These are phyloP conservation scores for Andrena dorsata DNA, from an alignment of 2,888 invertebrate species.

Conservation along the genomic window DNA sequence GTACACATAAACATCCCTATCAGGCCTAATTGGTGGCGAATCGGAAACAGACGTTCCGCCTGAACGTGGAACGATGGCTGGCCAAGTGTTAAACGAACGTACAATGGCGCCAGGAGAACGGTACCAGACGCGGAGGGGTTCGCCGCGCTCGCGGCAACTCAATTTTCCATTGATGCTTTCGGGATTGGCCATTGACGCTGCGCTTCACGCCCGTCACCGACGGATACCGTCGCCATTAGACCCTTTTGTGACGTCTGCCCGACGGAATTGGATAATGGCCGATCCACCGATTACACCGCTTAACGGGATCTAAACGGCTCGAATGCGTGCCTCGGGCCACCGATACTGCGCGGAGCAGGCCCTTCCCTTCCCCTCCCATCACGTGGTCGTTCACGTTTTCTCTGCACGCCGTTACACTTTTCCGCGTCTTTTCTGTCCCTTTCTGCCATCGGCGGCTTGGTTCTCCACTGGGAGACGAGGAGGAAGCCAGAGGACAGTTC, in stretches of 20 bases:
- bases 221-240: conserved; percentile 66
- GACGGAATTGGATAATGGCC: conserved; percentile 78
- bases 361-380: conserved; percentile 15
- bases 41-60: conserved; percentile 43
- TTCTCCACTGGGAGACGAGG: conserved; percentile 20
- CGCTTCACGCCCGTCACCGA: conserved; percentile 54
- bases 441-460: background rate
- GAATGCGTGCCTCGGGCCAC: conserved; percentile 54
- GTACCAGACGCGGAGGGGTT: conserved; percentile 9
- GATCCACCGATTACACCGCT: conserved; percentile 66
- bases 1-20: conserved; percentile 47
- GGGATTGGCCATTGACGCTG: conserved; percentile 76
- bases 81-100: conserved; percentile 48
- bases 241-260: conserved; percentile 69
- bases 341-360: conserved; percentile 7
- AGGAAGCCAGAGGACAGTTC: conserved; percentile 65
- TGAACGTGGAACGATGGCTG: conserved; percentile 50
- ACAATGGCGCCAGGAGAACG: conserved; percentile 59
- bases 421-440: conserved; percentile 7
- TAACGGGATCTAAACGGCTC: conserved; percentile 71
- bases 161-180: conserved; percentile 71
- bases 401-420: conserved; percentile 20
- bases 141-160: conserved; percentile 48
- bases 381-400: conserved; percentile 43
- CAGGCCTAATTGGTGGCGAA: conserved; percentile 58